Conservation (phyloP, 2,797 vertebrate species). For the Hydrocynus forskahlii region DNA sequence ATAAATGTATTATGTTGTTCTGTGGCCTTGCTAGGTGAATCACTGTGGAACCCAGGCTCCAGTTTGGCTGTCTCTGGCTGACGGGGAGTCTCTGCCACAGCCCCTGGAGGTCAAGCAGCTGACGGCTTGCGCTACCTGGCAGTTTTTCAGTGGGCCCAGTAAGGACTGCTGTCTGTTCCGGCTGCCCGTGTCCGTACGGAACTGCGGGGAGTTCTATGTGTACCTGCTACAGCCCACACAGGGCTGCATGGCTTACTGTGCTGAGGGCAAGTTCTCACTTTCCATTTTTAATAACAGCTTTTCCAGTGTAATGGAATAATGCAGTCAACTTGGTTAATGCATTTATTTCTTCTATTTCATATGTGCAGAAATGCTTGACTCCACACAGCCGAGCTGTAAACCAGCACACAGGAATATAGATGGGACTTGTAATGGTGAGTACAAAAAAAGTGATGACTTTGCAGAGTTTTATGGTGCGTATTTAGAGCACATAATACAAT, state of each 20-base stretch:
- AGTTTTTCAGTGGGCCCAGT: conserved; percentile 78
- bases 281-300: background rate
- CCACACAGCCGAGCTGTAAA: conserved; percentile 68
- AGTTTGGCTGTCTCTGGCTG: conserved; percentile 86
- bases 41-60: conserved; percentile 91
- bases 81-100: conserved; percentile 82
- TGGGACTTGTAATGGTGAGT: conserved; percentile 77
- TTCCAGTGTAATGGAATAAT: background rate
- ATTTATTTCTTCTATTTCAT: background rate
- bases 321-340: background rate
- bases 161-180: conserved; percentile 90
- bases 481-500: no score
- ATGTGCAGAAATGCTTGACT: conserved; percentile 71
- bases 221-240: conserved; percentile 91
- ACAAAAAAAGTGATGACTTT: background rate
- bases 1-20: background rate
- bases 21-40: conserved; percentile 80
- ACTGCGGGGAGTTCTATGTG: conserved; percentile 88
- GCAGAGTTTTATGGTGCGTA: no score
- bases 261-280: conserved; percentile 78
- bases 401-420: conserved; percentile 66
- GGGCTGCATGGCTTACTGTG: conserved; percentile 93
- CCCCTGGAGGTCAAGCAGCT: conserved; percentile 83
- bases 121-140: conserved; percentile 89
- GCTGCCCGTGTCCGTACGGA: conserved; percentile 87